Evolutionary conservation across 2,888 invertebrate species (phyloP), one percentile per base, ranked within the genome.

Genomic region (Ctenicera cuprea): DNA sequence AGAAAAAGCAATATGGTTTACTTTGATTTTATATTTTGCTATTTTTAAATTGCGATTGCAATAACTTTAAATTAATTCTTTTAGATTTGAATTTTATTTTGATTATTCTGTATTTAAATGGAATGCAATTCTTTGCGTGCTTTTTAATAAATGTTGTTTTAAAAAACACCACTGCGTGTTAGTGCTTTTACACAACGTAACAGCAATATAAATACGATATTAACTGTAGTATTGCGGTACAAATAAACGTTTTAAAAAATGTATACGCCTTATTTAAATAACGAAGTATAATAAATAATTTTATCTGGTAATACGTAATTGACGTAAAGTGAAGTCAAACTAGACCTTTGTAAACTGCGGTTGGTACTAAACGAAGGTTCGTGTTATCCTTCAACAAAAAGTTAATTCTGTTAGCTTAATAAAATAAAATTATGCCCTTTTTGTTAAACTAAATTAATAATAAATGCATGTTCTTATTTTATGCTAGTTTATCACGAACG

Each of bases 401-500:
- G 50, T 38, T 70, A 63, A 62, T 62, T 61, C 59, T 37, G 59
- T 61, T 68, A 62, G 48, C 43, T 30, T 63, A 48, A 62, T 52
- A 64, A 70, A 62, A 62, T 52, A 70, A 54, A 70, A 54, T 69
- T 52, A 52, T 63, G 70, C 22, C n/a, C 59, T 68, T 61, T 70
- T 69, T 63, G 64, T 64, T 62, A 50, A 52, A 50, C 63, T 61
- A 70, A 70, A 70, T 70, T 70, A 70, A 70, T 63, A 70, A 41
- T 30, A 70, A 70, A 70, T 63, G 16, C 61, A 50, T 22, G 50
- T 54, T 63, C 33, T 9, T 38, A 54, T 20, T 70, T 70, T 70
- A 70, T 70, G 63, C 16, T 33, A 4, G 41, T 41, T 52, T 41
- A 54, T 50, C 70, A 70, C 70, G 70, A 70, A 69, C 0, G 8